phyloP scores from a whole-genome alignment of 2,113 vertebrate species.

The Potamarius usumacintae region DNA sequence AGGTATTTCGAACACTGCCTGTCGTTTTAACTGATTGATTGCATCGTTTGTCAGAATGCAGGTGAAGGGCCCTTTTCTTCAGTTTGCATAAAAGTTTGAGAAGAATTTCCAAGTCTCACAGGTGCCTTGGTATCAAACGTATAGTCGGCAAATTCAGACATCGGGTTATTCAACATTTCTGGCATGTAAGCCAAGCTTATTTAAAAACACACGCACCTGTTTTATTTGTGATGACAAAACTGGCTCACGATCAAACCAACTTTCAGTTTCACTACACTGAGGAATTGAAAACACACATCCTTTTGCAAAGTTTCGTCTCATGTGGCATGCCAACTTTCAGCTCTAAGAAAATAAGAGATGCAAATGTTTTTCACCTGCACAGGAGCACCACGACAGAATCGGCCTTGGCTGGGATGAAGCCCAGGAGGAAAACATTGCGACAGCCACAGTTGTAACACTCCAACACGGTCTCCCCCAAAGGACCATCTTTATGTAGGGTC shows the following conservation, averaged over 20 bases:
- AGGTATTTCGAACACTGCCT: no score
- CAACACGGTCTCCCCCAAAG: conserved; percentile 92
- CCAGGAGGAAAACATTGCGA: conserved; percentile 95
- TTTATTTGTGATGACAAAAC: neutral
- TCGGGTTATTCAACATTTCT: neutral
- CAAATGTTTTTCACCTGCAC: conserved; percentile 79
- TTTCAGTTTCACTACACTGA: neutral
- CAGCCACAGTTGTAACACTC: conserved; percentile 99
- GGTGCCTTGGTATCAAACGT: neutral
- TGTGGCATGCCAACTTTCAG: neutral
- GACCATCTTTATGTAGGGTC: conserved; percentile 96
- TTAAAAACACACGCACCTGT: neutral
- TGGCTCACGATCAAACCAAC: neutral
- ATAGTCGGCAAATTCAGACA: neutral
- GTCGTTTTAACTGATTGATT: neutral
- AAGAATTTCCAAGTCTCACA: neutral
- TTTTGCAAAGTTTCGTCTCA: neutral
- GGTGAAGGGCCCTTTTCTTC: neutral
- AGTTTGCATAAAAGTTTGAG: neutral
- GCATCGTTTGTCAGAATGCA: neutral
- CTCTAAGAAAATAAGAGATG: neutral
- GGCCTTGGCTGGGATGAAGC: conserved; percentile 97
- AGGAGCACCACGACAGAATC: conserved; percentile 95
- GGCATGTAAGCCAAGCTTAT: neutral
- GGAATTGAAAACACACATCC: neutral